Percentiles rank a stretch among this genome's conserved stretches.
Conservation (phyloP, 2,113 vertebrate species). For the Hydrolagus affinis region DNA sequence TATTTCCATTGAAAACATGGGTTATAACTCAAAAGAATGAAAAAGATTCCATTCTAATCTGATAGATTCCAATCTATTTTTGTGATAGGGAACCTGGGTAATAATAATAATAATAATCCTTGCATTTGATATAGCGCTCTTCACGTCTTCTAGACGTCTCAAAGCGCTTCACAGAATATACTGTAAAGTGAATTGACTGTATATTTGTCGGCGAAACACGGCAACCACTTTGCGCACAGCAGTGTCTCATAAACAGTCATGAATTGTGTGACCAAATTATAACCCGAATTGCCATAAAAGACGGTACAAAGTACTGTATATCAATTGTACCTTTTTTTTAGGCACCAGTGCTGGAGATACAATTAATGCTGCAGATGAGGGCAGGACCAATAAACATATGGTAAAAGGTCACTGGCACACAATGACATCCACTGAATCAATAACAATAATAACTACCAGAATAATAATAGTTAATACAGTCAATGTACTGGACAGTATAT, state of each 20-base stretch:
- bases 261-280: no score
- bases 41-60: slow-evolving; percentile 22
- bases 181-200: no score
- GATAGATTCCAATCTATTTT: no score
- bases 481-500: no score
- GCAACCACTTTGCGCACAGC: no score
- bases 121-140: no score
- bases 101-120: no score
- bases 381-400: background rate
- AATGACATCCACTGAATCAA: background rate
- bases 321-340: background rate
- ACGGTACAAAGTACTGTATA: background rate
- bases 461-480: no score
- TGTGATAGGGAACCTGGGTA: background rate
- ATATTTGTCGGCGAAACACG: no score
- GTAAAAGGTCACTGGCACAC: background rate
- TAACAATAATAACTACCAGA: background rate
- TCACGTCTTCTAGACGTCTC: no score
- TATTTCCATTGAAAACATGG: slow-evolving; percentile 21
- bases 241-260: no score
- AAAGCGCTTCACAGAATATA: no score
- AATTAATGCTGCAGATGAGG: background rate
- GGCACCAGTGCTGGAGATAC: background rate
- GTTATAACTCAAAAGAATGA: slow-evolving; percentile 31
- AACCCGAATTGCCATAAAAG: slow-evolving; percentile 24